phyloP scores from a whole-genome alignment of 2,797 vertebrate genomes.

The Florisuga fusca region DNA sequence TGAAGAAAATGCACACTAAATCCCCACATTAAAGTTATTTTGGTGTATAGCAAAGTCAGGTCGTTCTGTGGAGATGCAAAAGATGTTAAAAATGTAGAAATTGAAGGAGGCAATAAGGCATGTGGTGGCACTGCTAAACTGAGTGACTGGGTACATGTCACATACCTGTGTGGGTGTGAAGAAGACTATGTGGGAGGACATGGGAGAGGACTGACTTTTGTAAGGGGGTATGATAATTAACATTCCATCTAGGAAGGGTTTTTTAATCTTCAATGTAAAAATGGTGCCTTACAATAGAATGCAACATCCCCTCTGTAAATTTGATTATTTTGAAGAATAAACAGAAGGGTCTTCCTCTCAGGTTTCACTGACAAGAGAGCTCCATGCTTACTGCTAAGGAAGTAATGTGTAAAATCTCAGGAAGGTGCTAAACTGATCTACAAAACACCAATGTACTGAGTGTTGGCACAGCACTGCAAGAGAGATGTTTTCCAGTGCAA shows the following conservation, averaged over 20 bases:
- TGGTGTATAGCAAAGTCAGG: background rate
- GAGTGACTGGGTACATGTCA: background rate
- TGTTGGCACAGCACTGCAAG: background rate
- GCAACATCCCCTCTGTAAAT: background rate
- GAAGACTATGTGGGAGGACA: background rate
- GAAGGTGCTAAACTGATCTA: background rate
- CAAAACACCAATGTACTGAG: background rate
- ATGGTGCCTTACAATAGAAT: slow-evolving; percentile 8
- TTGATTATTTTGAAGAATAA: background rate
- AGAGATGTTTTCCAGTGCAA: background rate
- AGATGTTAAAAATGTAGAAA: slow-evolving; percentile 34
- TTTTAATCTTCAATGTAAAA: slow-evolving; percentile 24
- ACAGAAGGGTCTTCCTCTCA: background rate
- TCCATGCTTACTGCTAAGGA: background rate
- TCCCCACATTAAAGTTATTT: background rate
- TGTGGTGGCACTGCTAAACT: background rate
- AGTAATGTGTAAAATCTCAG: background rate
- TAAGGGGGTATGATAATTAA: slow-evolving; percentile 13
- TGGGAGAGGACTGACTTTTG: slow-evolving; percentile 16
- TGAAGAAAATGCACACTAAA: background rate
- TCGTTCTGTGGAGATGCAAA: slow-evolving; percentile 27
- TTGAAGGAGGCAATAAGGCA: slow-evolving; percentile 13
- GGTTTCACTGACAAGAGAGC: background rate
- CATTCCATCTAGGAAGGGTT: background rate
- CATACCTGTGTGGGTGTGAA: background rate